Evolutionary conservation across 2,888 invertebrate genomes (phyloP).

Genomic region (Conus canariensis): DNA sequence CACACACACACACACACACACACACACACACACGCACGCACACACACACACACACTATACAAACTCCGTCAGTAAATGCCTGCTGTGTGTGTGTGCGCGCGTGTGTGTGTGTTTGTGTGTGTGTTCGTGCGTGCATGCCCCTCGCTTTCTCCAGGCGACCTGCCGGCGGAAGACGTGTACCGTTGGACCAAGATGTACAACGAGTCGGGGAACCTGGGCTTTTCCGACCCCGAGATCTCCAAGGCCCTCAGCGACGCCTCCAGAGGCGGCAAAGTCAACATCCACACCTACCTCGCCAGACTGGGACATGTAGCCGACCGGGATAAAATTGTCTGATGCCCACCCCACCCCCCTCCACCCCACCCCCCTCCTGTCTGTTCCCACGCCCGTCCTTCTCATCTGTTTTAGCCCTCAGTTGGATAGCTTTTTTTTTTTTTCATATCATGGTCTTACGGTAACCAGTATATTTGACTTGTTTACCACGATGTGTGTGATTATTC

Average conservation of each 20-base stretch:
- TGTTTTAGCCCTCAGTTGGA: background rate
- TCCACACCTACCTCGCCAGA: conserved; percentile 52
- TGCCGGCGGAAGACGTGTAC: conserved; percentile 61
- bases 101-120: background rate
- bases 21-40: too few species aligned
- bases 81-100: background rate
- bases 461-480: background rate
- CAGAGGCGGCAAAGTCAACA: conserved; percentile 53
- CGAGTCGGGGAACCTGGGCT: conserved; percentile 58
- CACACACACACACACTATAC: too few species aligned
- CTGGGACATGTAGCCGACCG: conserved; percentile 45
- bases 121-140: background rate
- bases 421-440: background rate
- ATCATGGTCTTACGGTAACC: too few species aligned
- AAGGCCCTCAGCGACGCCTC: conserved; percentile 51
- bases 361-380: background rate
- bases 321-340: conserved; percentile 29
- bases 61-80: too few species aligned
- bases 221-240: conserved; percentile 55
- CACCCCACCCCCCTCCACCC: background rate
- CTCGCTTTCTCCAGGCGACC: conserved; percentile 53
- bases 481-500: background rate
- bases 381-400: background rate
- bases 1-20: background rate
- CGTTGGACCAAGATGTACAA: conserved; percentile 64